Evolutionary conservation across 2,113 vertebrate species (phyloP).

Genomic region (Vulpes lagopus): DNA sequence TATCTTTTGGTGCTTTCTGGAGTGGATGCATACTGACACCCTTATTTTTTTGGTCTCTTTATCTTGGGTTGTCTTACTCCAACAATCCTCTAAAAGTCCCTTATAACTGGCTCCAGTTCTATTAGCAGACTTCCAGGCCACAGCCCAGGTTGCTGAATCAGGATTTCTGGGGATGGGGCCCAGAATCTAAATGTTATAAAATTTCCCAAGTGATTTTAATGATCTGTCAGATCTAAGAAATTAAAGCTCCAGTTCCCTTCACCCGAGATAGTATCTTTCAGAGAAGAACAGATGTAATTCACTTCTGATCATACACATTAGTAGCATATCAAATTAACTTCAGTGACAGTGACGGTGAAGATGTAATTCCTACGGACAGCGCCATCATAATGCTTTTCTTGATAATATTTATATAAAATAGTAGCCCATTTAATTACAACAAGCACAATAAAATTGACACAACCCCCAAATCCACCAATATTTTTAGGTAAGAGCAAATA

Average conservation of each 20-base stretch:
- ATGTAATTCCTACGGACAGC: background rate
- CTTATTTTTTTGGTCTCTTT: background rate
- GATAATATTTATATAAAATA: slow-evolving; percentile 29
- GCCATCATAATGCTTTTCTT: slow-evolving; percentile 32
- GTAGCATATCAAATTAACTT: slow-evolving; percentile 17
- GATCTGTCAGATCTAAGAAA: background rate
- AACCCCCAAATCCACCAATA: background rate
- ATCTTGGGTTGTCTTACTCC: background rate
- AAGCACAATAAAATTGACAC: background rate
- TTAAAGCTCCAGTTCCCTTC: background rate
- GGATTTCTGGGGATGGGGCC: background rate
- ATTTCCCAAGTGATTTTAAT: background rate
- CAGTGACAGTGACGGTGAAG: background rate
- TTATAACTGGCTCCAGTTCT: background rate
- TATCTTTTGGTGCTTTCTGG: background rate
- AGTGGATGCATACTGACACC: background rate
- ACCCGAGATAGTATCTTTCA: slow-evolving; percentile 16
- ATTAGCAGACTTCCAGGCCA: background rate
- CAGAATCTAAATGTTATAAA: slow-evolving; percentile 27
- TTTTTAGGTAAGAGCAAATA: slow-evolving; percentile 34
- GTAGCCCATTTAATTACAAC: slow-evolving; percentile 12
- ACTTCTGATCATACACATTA: background rate
- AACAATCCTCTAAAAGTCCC: background rate
- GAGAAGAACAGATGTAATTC: background rate
- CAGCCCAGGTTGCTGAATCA: background rate